Evolutionary conservation across 2,797 vertebrate genomes (phyloP).

Genomic region (Phaenicophaeus curvirostris): DNA sequence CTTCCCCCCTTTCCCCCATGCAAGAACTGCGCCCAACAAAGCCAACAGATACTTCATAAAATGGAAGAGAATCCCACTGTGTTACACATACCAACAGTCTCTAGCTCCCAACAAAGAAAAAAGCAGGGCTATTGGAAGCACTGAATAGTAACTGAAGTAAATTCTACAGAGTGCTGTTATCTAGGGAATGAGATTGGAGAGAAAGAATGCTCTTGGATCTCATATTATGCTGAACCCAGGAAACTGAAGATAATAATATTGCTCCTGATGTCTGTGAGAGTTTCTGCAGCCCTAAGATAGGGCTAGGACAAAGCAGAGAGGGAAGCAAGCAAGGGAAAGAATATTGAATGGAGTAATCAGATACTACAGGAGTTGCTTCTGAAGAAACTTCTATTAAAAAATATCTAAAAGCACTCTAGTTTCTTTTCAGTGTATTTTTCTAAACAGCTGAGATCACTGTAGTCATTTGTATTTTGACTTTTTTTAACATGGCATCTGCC

Average conservation of each 20-base stretch:
- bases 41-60: not conserved
- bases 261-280: not conserved
- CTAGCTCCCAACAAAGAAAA: not conserved
- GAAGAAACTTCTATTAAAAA: not conserved
- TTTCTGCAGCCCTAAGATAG: not conserved
- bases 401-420: not conserved
- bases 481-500: not conserved
- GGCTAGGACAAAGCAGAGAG: not conserved
- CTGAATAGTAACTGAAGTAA: not conserved
- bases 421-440: not conserved
- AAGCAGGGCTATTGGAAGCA: not conserved
- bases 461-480: not conserved
- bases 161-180: not conserved
- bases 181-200: not conserved
- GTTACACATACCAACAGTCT: not conserved
- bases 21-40: not conserved
- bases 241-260: not conserved
- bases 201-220: slow-evolving; percentile 14
- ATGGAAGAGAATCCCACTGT: not conserved
- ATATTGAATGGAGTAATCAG: not conserved
- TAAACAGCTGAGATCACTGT: not conserved
- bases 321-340: not conserved
- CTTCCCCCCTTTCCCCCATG: not conserved
- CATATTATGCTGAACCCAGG: not conserved
- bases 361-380: not conserved